Evolutionary conservation across 2,888 invertebrate species (phyloP).

Genomic region (Ypsolopha sequella): DNA sequence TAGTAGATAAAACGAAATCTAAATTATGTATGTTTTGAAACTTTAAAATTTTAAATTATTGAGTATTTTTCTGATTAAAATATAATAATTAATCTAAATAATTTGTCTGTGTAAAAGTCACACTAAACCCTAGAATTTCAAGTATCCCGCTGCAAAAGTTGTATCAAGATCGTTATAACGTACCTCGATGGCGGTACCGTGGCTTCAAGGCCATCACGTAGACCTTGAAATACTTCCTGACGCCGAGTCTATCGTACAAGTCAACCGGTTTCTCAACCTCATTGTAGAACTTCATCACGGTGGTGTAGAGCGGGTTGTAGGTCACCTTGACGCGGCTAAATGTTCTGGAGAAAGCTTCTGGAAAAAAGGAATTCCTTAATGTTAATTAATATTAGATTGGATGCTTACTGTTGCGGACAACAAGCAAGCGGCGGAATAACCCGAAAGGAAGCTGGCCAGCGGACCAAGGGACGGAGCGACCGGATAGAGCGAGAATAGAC

Average conservation of each 20-base stretch:
- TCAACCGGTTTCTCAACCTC: conserved; percentile 44
- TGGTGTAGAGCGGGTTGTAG: conserved; percentile 38
- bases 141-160: conserved; percentile 7
- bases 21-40: too few species aligned
- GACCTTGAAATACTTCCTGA: conserved; percentile 50
- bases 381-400: too few species aligned
- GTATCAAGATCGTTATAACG: conserved; percentile 7
- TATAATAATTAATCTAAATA: too few species aligned
- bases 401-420: too few species aligned
- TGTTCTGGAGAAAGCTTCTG: conserved; percentile 54
- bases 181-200: conserved; percentile 56
- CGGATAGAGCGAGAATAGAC: too few species aligned
- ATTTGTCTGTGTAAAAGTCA: too few species aligned
- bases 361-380: not conserved
- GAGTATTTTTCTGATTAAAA: too few species aligned
- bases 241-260: conserved; percentile 32
- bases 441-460: too few species aligned
- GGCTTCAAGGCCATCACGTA: conserved; percentile 49
- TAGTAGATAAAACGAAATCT: too few species aligned
- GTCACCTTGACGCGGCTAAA: conserved; percentile 57
- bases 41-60: too few species aligned
- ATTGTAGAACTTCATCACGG: conserved; percentile 52
- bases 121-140: not conserved
- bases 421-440: too few species aligned
- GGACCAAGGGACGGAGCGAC: too few species aligned